Evolutionary conservation across 2,113 vertebrate genomes (phyloP).

Genomic region (Megaceryle torquata): DNA sequence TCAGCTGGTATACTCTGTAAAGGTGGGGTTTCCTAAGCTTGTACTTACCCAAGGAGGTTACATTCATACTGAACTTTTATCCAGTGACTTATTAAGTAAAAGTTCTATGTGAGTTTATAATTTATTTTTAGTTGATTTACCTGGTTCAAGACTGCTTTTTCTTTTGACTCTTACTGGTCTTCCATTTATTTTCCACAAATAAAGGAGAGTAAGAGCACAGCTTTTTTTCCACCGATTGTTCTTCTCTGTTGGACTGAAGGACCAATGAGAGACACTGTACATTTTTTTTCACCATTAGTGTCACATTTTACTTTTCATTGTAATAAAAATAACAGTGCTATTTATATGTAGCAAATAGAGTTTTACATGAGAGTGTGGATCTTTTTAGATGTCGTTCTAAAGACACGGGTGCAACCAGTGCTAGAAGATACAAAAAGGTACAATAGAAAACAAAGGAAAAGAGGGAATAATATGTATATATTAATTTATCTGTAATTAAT

Average conservation of each 20-base stretch:
- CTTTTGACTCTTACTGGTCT: neutral
- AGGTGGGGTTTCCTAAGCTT: neutral
- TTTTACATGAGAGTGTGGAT: neutral
- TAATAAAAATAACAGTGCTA: neutral
- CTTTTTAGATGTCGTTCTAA: neutral
- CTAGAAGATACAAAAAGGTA: neutral
- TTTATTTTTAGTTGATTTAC: neutral
- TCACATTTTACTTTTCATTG: neutral
- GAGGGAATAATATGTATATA: neutral
- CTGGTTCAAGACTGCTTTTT: neutral
- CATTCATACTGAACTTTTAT: neutral
- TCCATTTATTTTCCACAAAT: neutral
- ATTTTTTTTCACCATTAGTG: neutral
- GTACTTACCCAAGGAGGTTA: neutral
- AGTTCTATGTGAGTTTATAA: neutral
- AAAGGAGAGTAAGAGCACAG: neutral
- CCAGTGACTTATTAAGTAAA: neutral
- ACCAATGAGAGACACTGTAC: rapidly evolving
- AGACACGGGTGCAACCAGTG: neutral
- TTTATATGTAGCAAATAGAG: neutral
- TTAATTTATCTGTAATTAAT: neutral
- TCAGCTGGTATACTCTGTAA: neutral
- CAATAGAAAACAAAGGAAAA: neutral
- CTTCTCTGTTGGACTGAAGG: neutral
- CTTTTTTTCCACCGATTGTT: neutral